phyloP scores from a whole-genome alignment of 2,113 vertebrate genomes.

The Cygnus atratus region DNA sequence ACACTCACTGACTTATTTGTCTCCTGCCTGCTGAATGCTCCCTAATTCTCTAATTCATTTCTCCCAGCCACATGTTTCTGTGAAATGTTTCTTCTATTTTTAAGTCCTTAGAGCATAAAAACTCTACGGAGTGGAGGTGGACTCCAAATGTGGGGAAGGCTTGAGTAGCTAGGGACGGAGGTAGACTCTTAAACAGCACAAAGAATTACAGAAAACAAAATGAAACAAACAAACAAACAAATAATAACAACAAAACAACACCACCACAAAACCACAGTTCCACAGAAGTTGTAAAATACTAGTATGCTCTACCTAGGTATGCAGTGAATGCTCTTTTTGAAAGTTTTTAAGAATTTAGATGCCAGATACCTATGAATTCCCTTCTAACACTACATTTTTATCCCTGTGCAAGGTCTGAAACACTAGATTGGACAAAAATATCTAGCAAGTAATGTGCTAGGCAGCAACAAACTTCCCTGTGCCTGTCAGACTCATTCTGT shows the following conservation, averaged over 20 bases:
- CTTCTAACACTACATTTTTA: rapidly evolving
- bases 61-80: neutral
- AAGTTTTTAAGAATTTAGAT: neutral
- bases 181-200: neutral
- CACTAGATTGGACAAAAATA: neutral
- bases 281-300: neutral
- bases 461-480: neutral
- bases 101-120: neutral
- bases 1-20: neutral
- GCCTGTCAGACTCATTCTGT: neutral
- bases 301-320: neutral
- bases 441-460: neutral
- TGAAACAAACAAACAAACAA: neutral
- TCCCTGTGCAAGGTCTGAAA: neutral
- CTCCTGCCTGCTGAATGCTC: neutral
- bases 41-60: neutral
- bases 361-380: neutral
- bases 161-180: neutral
- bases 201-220: neutral
- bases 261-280: neutral
- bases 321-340: neutral
- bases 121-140: neutral
- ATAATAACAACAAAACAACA: too few relatives aligned
- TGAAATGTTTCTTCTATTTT: neutral
- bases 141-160: neutral